A percentile compares a stretch with the other conserved stretches of the same genome.
Evolutionary conservation across 1,140 invertebrate species (phyloP).

Genomic region (Hydropsyche tenuis): DNA sequence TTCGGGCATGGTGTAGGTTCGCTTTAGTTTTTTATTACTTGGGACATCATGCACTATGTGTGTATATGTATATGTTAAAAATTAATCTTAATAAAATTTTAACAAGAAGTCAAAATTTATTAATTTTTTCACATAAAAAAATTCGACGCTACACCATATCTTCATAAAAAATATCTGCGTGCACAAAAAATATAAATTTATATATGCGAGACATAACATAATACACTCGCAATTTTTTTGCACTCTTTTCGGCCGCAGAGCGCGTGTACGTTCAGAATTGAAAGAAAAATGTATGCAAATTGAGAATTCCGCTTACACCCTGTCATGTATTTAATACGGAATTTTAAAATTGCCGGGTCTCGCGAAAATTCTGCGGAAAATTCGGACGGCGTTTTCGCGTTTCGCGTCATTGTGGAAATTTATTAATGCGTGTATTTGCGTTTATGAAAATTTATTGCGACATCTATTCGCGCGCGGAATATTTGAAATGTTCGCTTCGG

Average conservation of each 20-base stretch:
- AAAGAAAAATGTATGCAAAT: constrained; percentile 28
- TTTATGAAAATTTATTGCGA: constrained; percentile 5
- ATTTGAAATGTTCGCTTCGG: too few relatives aligned
- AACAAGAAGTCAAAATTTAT: too few relatives aligned
- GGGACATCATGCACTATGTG: too few relatives aligned
- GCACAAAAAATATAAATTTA: background rate
- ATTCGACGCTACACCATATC: too few relatives aligned
- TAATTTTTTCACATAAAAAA: too few relatives aligned
- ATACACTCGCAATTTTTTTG: background rate
- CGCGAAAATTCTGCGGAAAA: constrained; percentile 16
- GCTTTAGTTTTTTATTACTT: too few relatives aligned
- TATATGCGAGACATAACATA: background rate
- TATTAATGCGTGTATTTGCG: background rate
- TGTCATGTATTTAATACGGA: constrained; percentile 12
- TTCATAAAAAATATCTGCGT: too few relatives aligned
- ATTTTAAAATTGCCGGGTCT: constrained; percentile 19
- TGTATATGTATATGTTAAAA: constrained; percentile 8
- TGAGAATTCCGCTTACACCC: constrained; percentile 20
- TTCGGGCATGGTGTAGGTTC: too few relatives aligned
- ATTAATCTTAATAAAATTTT: background rate
- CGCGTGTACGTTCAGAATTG: constrained; percentile 6
- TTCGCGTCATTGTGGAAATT: background rate
- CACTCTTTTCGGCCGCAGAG: background rate
- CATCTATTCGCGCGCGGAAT: too few relatives aligned
- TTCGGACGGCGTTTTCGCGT: constrained; percentile 10